These are phyloP conservation scores for Lasioglossum figueresi DNA, from an alignment of 2,888 invertebrate species.

Conservation along the genomic window DNA sequence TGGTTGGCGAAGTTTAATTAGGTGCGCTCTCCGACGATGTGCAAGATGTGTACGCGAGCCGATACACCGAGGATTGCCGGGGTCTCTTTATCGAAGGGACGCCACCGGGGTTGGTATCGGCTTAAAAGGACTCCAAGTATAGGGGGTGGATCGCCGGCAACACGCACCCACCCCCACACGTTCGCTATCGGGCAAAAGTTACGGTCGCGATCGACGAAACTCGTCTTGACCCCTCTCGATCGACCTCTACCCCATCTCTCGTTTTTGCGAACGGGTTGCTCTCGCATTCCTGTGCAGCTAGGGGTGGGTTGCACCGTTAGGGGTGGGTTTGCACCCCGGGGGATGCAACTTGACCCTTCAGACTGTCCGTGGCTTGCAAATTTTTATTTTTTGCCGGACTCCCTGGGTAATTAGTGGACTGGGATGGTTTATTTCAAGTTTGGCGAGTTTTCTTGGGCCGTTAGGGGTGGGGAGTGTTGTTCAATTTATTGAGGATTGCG, in stretches of 20 bases:
- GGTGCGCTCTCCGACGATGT: slow-evolving; percentile 67
- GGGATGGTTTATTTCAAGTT: not conserved
- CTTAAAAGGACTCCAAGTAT: slow-evolving; percentile 40
- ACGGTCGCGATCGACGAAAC: not conserved
- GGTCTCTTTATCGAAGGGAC: slow-evolving; percentile 31
- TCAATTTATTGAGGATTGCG: not conserved
- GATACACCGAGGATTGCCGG: slow-evolving; percentile 50
- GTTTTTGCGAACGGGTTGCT: not conserved
- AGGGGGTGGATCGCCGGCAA: slow-evolving; percentile 29
- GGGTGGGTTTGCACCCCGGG: no score
- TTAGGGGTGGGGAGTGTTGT: not conserved
- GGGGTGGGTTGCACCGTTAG: not conserved
- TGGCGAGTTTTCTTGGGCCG: not conserved
- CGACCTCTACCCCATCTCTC: not conserved
- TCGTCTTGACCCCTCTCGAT: slow-evolving; percentile 26
- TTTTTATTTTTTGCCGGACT: not conserved
- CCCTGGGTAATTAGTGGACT: not conserved
- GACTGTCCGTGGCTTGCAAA: not conserved
- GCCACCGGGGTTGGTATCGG: slow-evolving; percentile 21
- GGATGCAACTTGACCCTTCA: not conserved
- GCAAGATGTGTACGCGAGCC: slow-evolving; percentile 37
- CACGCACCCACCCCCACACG: slow-evolving; percentile 31
- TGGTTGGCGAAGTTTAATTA: slow-evolving; percentile 76
- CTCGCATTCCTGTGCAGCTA: not conserved
- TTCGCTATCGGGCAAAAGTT: slow-evolving; percentile 52